Evolutionary conservation across 2,797 vertebrate species (phyloP), one percentile per base, ranked within the genome.

Genomic region (Euthynnus affinis): DNA sequence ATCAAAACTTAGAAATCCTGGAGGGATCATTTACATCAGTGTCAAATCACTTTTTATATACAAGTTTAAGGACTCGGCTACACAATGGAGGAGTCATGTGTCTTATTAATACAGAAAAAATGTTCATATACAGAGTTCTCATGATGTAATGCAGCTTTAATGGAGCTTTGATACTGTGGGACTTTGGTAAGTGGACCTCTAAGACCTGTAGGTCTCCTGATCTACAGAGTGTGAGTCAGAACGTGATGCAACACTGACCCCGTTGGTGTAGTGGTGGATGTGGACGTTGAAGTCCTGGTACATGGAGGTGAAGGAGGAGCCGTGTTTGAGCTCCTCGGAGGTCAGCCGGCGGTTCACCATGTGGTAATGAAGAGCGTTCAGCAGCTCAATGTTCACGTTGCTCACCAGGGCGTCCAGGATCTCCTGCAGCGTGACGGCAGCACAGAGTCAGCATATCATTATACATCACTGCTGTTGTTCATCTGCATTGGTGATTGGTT

Each of bases 311-410:
- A 98, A 96, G 0, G 96, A 88, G 40, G 94, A 92, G 3, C 98
- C 98, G 0, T 99, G 97, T 56, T 91, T 97, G 74, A 99, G 94
- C 49, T 99, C 98, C 0, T 99, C 97, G 0, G 98, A 97, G 57
- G 98, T 97, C 69, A 99, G 95, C 0, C 98, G 91, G 52, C 93
- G 95, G 93, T 96, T 94, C 78, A 99, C 96, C 98, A 99, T 99
- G 91, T 99, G 98, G 92, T 98, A 99, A 51, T 98, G 98, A 9
- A 99, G 96, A 44, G 98, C 97, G 0, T 99, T 99, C 67, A 99
- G 95, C 82, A 99, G 94, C 93, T 99, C 98, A 0, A 99, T 99
- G 94, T 99, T 99, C 68, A 99, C 98, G 0, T 99, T 99, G 87
- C 98, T 99, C 84, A 99, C 98, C 88, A 99, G 94, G 25, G 98